These are phyloP conservation scores for Agonopterix arenella DNA, from an alignment of 2,888 invertebrate genomes.

Conservation along the genomic window DNA sequence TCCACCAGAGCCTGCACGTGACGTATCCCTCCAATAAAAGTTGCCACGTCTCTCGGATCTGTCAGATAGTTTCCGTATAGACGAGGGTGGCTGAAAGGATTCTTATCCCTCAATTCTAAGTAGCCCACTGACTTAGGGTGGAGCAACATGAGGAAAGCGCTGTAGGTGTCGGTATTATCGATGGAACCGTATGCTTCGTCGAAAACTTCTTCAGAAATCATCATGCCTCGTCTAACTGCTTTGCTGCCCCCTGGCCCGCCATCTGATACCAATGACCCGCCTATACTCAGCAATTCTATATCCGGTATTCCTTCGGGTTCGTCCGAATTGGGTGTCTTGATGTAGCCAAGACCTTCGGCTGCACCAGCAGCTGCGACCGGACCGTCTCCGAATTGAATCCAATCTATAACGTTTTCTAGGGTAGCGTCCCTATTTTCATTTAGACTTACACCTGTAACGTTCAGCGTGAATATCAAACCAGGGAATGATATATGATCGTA, in stretches of 20 bases:
- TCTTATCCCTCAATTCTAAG: conserved; percentile 77
- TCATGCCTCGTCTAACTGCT: conserved; percentile 56
- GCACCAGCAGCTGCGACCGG: conserved; percentile 74
- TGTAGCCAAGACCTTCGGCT: conserved; percentile 79
- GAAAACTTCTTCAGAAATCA: conserved; percentile 57
- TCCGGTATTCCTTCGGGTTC: conserved; percentile 78
- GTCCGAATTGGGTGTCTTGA: conserved; percentile 74
- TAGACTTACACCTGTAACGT: conserved; percentile 37
- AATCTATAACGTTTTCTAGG: conserved; percentile 30
- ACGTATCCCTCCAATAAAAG: conserved; percentile 77
- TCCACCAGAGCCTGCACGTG: conserved; percentile 63
- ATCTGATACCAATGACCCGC: conserved; percentile 61
- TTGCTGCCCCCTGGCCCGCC: conserved; percentile 52
- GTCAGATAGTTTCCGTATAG: conserved; percentile 83
- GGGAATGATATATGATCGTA: conserved; percentile 80
- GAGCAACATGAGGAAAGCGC: conserved; percentile 79
- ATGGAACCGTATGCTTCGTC: conserved; percentile 57
- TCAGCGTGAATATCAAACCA: conserved; percentile 80
- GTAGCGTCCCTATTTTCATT: conserved; percentile 34
- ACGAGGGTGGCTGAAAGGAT: conserved; percentile 80
- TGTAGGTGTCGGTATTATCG: conserved; percentile 65
- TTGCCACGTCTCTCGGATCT: conserved; percentile 77
- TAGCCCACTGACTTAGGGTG: conserved; percentile 83
- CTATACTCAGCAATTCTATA: conserved; percentile 81
- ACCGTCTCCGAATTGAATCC: conserved; percentile 52